phyloP scores from a whole-genome alignment of 2,888 invertebrate genomes.

The Meteorus colon region DNA sequence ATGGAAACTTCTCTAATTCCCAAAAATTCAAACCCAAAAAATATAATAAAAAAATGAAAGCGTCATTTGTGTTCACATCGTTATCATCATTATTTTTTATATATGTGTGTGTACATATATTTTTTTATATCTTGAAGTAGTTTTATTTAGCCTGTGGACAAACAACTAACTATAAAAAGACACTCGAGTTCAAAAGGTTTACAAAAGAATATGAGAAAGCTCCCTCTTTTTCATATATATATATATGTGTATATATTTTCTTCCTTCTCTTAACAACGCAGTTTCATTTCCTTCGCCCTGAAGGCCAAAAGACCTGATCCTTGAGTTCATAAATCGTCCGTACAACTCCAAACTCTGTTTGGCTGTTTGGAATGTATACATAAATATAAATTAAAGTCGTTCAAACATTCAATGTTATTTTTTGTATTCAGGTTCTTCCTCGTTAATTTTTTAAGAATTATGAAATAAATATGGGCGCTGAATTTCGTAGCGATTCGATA shows the following conservation, averaged over 20 bases:
- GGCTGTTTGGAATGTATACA: neutral
- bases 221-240: neutral
- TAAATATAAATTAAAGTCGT: too few relatives aligned
- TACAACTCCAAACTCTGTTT: neutral
- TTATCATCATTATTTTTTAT: neutral
- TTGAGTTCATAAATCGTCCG: conserved; percentile 4
- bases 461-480: too few relatives aligned
- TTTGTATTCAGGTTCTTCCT: neutral
- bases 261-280: neutral
- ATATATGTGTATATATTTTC: neutral
- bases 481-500: too few relatives aligned
- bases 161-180: conserved; percentile 21
- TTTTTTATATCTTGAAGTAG: neutral
- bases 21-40: neutral
- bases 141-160: conserved; percentile 18
- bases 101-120: neutral
- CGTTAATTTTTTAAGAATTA: conserved; percentile 7
- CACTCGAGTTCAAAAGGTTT: conserved; percentile 5
- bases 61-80: neutral
- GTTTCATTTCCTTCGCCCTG: neutral
- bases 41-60: neutral
- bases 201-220: neutral
- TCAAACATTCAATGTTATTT: neutral
- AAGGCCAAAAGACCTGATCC: neutral
- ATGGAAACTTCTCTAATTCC: neutral